Conservation (phyloP, 23 tunicate genomes). For the Ciona savignyi region DNA sequence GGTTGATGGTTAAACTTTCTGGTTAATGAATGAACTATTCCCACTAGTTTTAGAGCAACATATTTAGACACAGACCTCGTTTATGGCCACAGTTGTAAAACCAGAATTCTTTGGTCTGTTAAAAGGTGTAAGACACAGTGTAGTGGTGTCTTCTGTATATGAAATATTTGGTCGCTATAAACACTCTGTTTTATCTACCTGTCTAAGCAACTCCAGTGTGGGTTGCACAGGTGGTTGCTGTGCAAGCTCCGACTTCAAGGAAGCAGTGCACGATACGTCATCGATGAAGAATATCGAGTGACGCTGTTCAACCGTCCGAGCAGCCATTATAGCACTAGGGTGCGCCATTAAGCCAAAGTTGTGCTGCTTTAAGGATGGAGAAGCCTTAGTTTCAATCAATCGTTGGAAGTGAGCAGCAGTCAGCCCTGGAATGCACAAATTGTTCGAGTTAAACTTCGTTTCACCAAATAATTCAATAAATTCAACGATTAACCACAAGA, state of each 20-base stretch:
- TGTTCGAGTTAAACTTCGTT: no score
- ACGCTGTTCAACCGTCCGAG: slow-evolving; percentile 17
- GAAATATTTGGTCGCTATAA: no score
- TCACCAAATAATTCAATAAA: no score
- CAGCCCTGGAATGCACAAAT: slow-evolving; percentile 50
- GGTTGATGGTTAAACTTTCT: no score
- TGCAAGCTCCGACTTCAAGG: not conserved
- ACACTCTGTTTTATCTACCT: slow-evolving; percentile 35
- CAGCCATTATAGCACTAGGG: slow-evolving; percentile 70
- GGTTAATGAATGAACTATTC: no score
- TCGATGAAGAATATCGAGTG: slow-evolving; percentile 56
- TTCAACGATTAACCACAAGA: no score
- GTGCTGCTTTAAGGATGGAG: slow-evolving; percentile 50
- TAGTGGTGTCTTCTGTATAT: no score
- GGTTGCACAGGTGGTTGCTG: slow-evolving; percentile 19
- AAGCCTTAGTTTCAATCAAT: slow-evolving; percentile 60
- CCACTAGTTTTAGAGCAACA: no score
- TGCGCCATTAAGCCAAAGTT: slow-evolving; percentile 95
- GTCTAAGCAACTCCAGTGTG: slow-evolving; percentile 59
- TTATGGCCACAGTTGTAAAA: no score
- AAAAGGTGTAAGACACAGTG: no score
- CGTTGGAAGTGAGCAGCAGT: slow-evolving; percentile 59
- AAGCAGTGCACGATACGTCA: slow-evolving; percentile 50
- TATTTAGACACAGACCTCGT: no score
- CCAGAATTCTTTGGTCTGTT: no score